Evolutionary conservation across 2,888 invertebrate genomes (phyloP), one percentile per base, ranked within the genome.

Genomic region (Laothoe populi): DNA sequence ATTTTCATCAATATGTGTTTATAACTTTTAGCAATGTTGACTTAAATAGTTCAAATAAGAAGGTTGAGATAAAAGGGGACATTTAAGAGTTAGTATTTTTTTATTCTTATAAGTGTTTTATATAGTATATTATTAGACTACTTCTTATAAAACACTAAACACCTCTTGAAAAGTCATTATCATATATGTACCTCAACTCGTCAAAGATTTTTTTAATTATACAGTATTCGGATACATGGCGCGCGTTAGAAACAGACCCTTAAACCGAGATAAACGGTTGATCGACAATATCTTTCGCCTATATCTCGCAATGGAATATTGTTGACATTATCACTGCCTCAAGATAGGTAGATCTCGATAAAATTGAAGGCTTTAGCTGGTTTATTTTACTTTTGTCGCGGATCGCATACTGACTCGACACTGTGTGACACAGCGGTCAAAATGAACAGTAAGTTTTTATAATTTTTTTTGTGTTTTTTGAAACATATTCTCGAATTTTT

Each of bases 371-470:
- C 69, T 78, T 75, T 75, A 67, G 63, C 45, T 60, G 13, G 63
- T 68, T 66, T 69, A 70, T 68, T 72, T 86, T 89, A 91, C 79
- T 90, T 81, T 73, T 76, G 76, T 80, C 72, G 71, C 68, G 66
- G 82, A 85, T 84, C 85, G 86, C 86, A 74, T 67, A 72, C 76
- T 73, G 72, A 68, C 73, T 76, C 73, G 70, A 71, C 67, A 64
- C n/a, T n/a, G n/a, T n/a, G n/a, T n/a, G n/a, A n/a, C 64, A 68
- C 76, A 76, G 87, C 86, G 81, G 79, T 84, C 84, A 83, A 78
- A 74, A 91, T 91, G 91, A 84, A 80, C 75, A 78, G 91, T 91
- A 78, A 89, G 90, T 90, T 64, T 31, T 49, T 61, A 24, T 64
- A 53, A 60, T 45, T 57, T 57, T 58, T 64, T 62, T 38, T 38